Evolutionary conservation across 2,797 vertebrate genomes (phyloP).

Genomic region (Artibeus lituratus): DNA sequence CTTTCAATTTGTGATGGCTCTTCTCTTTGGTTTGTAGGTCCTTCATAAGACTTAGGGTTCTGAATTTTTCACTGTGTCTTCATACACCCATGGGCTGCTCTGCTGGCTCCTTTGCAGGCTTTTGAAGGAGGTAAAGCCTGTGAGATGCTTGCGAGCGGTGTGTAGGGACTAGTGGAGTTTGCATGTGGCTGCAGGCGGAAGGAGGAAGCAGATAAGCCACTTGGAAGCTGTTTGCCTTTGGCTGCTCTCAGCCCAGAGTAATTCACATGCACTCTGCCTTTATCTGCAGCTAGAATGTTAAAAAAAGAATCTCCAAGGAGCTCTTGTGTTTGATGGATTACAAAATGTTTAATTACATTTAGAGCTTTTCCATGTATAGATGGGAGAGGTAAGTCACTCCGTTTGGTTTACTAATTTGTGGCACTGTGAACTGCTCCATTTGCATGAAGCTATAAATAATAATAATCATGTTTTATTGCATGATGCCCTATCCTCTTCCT

Average conservation of each 20-base stretch:
- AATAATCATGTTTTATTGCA: neutral
- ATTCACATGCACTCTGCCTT: neutral
- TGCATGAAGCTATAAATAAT: neutral
- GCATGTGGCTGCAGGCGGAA: no score
- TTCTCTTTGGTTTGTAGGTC: neutral
- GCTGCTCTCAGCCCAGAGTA: neutral
- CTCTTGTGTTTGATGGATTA: neutral
- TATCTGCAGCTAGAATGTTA: neutral
- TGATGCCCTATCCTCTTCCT: neutral
- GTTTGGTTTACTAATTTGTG: neutral
- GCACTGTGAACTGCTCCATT: neutral
- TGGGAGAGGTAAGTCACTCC: neutral
- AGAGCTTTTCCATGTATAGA: neutral
- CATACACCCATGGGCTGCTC: neutral
- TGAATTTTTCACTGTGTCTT: neutral
- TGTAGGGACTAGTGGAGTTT: neutral
- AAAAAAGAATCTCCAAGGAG: neutral
- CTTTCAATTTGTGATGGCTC: neutral
- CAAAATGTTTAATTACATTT: conserved; percentile 5
- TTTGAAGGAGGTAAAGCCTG: neutral
- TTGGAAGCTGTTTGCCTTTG: neutral
- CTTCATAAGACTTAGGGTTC: neutral
- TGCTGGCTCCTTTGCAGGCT: neutral
- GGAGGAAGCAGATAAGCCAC: neutral
- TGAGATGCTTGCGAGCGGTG: neutral